A percentile compares a stretch with the other conserved stretches of the same genome.
phyloP scores from a whole-genome alignment of 1,140 invertebrate species.

The Pissodes strobi region DNA sequence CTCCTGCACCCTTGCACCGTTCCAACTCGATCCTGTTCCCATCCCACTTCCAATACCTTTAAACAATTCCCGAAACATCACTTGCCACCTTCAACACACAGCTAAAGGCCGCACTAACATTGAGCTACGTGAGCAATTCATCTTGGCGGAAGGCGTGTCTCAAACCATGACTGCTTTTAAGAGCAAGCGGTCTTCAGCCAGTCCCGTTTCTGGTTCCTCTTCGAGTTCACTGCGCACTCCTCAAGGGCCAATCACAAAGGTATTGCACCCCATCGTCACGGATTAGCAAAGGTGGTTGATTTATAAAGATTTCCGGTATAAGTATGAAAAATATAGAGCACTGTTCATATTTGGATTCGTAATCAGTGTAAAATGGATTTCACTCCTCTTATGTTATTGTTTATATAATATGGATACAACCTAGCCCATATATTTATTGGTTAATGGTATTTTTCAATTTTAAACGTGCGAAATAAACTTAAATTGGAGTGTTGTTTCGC shows the following conservation, averaged over 20 bases:
- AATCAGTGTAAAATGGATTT: too few relatives aligned
- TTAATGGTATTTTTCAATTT: too few relatives aligned
- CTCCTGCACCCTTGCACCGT: conserved; percentile 26
- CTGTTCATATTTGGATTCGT: too few relatives aligned
- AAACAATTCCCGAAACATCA: conserved; percentile 25
- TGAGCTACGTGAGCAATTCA: conserved; percentile 98
- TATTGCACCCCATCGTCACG: conserved; percentile 56
- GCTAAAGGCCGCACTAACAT: conserved; percentile 99
- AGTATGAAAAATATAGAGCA: too few relatives aligned
- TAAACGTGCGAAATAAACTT: too few relatives aligned
- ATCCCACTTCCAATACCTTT: conserved; percentile 31
- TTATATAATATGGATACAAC: too few relatives aligned
- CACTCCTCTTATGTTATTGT: too few relatives aligned
- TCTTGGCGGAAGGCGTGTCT: conserved; percentile 94
- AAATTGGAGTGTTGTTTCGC: too few relatives aligned
- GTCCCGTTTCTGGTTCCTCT: conserved; percentile 68
- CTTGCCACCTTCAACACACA: conserved; percentile 63
- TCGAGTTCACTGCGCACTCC: conserved; percentile 68
- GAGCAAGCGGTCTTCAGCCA: conserved; percentile 82
- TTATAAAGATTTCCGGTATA: neutral
- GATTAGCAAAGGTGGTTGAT: neutral
- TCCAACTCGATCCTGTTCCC: conserved; percentile 8
- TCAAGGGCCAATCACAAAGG: conserved; percentile 92
- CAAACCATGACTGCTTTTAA: conserved; percentile 97
- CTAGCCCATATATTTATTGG: too few relatives aligned